Evolutionary conservation across 2,888 invertebrate species (phyloP).

Genomic region (Andrena bicolor): DNA sequence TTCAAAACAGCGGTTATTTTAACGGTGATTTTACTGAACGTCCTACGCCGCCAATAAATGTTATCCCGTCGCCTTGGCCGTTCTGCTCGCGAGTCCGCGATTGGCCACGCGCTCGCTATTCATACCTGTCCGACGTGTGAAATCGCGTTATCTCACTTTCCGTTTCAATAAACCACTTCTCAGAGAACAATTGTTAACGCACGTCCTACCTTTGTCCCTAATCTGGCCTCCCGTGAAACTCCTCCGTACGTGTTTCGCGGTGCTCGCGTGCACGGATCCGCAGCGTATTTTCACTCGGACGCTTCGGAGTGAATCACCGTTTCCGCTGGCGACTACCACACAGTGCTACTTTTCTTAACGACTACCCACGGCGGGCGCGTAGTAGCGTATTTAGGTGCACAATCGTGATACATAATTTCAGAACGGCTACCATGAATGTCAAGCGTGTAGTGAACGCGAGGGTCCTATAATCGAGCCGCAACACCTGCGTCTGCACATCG

Average conservation of each 20-base stretch:
- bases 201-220: conserved; percentile 50
- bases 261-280: conserved; percentile 13
- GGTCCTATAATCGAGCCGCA: not conserved
- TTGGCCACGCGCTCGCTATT: conserved; percentile 33
- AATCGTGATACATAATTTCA: not conserved
- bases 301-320: conserved; percentile 60
- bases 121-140: conserved; percentile 47
- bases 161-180: conserved; percentile 57
- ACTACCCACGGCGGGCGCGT: not conserved
- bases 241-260: conserved; percentile 12
- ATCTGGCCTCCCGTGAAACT: conserved; percentile 43
- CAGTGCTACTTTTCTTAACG: conserved; percentile 28
- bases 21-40: not conserved
- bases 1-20: not conserved
- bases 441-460: not conserved
- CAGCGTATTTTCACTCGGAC: conserved; percentile 57
- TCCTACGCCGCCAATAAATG: not conserved
- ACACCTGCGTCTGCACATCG: not conserved
- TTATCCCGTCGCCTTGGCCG: not conserved
- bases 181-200: conserved; percentile 49
- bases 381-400: not conserved
- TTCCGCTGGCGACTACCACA: conserved; percentile 50
- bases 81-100: conserved; percentile 19
- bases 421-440: not conserved
- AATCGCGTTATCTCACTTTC: conserved; percentile 61